These are phyloP conservation scores for Pedionomus torquatus DNA, from an alignment of 2,113 vertebrate species.

Conservation along the genomic window DNA sequence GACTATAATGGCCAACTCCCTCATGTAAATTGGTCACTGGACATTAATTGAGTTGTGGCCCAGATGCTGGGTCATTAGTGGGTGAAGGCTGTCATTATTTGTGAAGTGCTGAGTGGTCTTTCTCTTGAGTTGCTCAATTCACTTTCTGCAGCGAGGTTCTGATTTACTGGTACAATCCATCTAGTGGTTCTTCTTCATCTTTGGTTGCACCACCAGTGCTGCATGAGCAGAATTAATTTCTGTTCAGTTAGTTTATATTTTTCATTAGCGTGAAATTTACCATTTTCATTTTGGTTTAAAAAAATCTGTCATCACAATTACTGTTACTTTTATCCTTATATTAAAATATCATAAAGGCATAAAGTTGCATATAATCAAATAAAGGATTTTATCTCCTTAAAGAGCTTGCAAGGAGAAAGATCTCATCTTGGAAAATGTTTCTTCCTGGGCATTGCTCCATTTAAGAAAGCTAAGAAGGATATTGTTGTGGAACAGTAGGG, in stretches of 20 bases:
- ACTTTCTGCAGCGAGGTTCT: neutral
- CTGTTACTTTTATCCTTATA: slow-evolving; percentile 2
- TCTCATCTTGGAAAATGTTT: neutral
- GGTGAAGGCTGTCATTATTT: neutral
- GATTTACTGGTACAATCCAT: neutral
- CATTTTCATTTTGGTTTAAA: slow-evolving; percentile 22
- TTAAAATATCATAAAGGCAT: slow-evolving; percentile 20
- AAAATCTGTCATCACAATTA: neutral
- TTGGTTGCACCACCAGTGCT: neutral
- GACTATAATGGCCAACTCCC: neutral
- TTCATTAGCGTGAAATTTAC: slow-evolving; percentile 45
- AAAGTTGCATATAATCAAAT: slow-evolving; percentile 10
- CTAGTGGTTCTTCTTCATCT: neutral
- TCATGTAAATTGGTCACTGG: neutral
- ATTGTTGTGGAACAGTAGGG: neutral
- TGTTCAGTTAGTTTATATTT: slow-evolving; percentile 34
- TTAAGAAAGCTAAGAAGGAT: neutral
- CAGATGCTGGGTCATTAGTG: neutral
- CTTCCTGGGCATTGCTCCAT: neutral
- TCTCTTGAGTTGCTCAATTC: neutral
- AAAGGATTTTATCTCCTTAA: slow-evolving; percentile 19
- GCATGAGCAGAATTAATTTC: neutral
- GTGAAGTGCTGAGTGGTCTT: neutral
- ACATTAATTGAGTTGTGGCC: neutral
- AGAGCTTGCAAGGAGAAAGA: neutral